Base-by-base conservation (phyloP, 2,113 vertebrate species). In the Sylvietta virens region DNA sequence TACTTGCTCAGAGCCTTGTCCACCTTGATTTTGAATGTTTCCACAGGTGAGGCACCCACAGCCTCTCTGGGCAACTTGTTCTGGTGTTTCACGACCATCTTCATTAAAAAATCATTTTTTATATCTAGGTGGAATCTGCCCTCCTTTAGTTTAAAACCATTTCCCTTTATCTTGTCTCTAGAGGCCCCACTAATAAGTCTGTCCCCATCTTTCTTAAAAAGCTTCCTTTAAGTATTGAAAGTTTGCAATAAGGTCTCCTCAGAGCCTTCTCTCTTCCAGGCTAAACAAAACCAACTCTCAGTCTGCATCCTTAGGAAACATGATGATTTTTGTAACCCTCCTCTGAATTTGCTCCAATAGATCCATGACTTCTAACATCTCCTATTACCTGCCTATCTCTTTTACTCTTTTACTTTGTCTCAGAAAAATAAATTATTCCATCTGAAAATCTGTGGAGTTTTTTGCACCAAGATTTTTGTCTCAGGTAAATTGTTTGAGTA, bases 231-330 rank as follows among this genome's bases (percentile, higher is more conserved):
- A 23, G 3, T 16, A n/a, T 1, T 67, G 13, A 30, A 62, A 35
- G 1, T n/a, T n/a, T 67, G 23, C 40, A 28, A 12, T 27, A 27
- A 37, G 13, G 13, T 73, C 7, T 56, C 6, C 5, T 15, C 0
- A 0, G 11, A 69, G 11, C 23, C 26, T 76, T 72, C 13, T 33
- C 11, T 89, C 58, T 30, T 81, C 15, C 12, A 40, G 26, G 24
- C 10, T 45, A 28, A 72, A n/a, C 16, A 48, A 24, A 11, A 7
- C 0, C 9, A 58, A 1, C 3, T 35, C 13, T 31, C 53, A 64
- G 6, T 15, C 17, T 81, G 13, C 27, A 27, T 5, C 17, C 20
- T 7, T 1, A 54, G 6, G 4, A 77, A 24, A 72, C 17, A 6
- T n/a, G 45, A 44, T 22, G 6, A 42, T 22, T 31, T 69, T n/a